phyloP scores from a whole-genome alignment of 2,888 invertebrate genomes.

The Stenolophus ochropezus region DNA sequence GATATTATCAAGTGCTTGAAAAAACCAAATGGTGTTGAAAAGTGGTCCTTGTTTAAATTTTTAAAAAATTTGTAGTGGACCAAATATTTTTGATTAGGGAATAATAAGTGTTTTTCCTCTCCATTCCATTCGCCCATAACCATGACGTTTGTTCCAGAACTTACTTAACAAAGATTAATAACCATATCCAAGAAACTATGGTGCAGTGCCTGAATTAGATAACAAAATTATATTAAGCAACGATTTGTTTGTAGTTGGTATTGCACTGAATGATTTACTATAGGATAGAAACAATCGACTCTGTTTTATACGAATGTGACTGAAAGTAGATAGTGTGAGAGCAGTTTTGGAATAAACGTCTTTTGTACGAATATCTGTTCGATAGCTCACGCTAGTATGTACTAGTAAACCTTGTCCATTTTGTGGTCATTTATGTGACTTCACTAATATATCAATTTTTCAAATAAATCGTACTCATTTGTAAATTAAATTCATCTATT shows the following conservation, averaged over 20 bases:
- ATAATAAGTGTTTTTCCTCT: slow-evolving; percentile 56
- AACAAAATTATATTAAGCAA: slow-evolving; percentile 28
- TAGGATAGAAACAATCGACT: not conserved
- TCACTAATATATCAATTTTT: slow-evolving; percentile 46
- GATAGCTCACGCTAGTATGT: slow-evolving; percentile 34
- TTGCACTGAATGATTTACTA: not conserved
- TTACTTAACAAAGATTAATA: not conserved
- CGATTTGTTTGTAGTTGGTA: slow-evolving; percentile 14
- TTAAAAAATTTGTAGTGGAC: slow-evolving; percentile 68
- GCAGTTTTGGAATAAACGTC: slow-evolving; percentile 32
- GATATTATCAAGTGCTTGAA: slow-evolving; percentile 65
- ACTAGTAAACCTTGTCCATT: slow-evolving; percentile 33
- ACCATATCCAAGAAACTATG: slow-evolving; percentile 27
- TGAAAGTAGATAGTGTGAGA: slow-evolving; percentile 22
- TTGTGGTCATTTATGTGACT: slow-evolving; percentile 31
- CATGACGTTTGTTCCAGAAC: slow-evolving; percentile 43
- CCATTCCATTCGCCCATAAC: slow-evolving; percentile 49
- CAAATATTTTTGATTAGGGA: slow-evolving; percentile 68
- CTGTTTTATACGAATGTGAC: slow-evolving; percentile 28
- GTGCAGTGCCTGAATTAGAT: slow-evolving; percentile 35
- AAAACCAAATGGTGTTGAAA: slow-evolving; percentile 57
- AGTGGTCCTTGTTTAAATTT: slow-evolving; percentile 65
- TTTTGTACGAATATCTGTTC: slow-evolving; percentile 42
- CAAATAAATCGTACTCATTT: slow-evolving; percentile 40
- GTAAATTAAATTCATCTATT: slow-evolving; percentile 41